Conservation (phyloP, 2,888 invertebrate species). For the Ichneumon xanthorius region DNA sequence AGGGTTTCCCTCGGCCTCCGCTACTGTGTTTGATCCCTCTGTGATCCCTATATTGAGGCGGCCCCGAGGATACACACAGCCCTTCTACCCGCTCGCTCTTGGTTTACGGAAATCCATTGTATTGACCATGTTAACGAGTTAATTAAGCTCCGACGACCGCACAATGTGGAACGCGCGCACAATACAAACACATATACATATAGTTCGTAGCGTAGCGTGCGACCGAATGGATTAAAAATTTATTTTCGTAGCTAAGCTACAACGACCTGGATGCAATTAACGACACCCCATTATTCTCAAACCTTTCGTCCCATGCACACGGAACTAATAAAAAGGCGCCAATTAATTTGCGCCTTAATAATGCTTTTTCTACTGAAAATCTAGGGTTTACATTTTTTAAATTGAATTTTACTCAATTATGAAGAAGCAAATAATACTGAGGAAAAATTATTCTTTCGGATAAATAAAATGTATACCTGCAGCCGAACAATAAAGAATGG, state of each 20-base stretch:
- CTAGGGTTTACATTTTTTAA: too few relatives aligned
- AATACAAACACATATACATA: not conserved
- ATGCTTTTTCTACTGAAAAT: too few relatives aligned
- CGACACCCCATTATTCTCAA: not conserved
- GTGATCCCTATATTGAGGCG: slow-evolving; percentile 25
- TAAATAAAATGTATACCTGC: too few relatives aligned
- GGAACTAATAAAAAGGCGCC: not conserved
- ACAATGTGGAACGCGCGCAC: slow-evolving; percentile 14
- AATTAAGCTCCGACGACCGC: slow-evolving; percentile 16
- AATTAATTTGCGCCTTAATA: too few relatives aligned
- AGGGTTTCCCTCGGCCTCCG: slow-evolving; percentile 1
- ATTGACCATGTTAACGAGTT: slow-evolving; percentile 36
- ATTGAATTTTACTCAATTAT: too few relatives aligned
- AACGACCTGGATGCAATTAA: not conserved
- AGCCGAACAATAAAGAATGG: too few relatives aligned
- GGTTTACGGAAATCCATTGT: slow-evolving; percentile 27
- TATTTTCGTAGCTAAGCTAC: slow-evolving; percentile 1
- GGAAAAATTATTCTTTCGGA: too few relatives aligned
- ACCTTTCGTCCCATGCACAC: not conserved
- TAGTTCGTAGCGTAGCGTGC: not conserved
- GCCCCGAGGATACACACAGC: slow-evolving; percentile 1
- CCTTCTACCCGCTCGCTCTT: slow-evolving; percentile 5
- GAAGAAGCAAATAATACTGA: too few relatives aligned
- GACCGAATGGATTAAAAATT: not conserved
- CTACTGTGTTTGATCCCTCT: slow-evolving; percentile 28